Evolutionary conservation across 1,140 invertebrate species (phyloP), one percentile per base, ranked within the genome.

Genomic region (Centruroides sculpturatus): DNA sequence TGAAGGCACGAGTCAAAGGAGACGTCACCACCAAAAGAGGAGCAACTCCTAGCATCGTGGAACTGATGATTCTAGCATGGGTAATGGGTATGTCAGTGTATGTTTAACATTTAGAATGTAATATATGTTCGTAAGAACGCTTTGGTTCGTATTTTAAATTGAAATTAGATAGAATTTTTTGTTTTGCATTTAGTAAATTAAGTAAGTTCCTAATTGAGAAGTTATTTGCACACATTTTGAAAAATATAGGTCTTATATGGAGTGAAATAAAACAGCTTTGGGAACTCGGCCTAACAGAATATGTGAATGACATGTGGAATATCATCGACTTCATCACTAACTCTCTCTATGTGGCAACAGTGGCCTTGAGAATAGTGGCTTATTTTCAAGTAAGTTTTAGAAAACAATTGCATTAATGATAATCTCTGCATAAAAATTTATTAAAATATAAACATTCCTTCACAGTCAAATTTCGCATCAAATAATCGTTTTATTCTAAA

Each of bases 241-340:
- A 41, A 53, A 51, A 58, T 68, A 60, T 73, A 87, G 93, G 95
- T 53, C 76, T 98, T 62, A 96, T 99, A 70, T 98, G 95, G 95
- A 92, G 91, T 64, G 95, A 98, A 77, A 92, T 98, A 66, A 98
- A 98, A 73, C 92, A 98, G 72, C 76, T 98, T 35, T 98, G 94
- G 93, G 92, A 97, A 74, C 89, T 95, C 62, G 95, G 95, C 0
- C 77, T 96, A 35, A 85, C 90, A 69, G 92, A 97, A 72, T 99
- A 98, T 72, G 84, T 92, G 41, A 85, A 87, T 67, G 94, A 98
- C 75, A 97, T 98, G 92, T 98, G 95, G 96, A 99, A 98, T 75
- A 92, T 98, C 55, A 88, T 98, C 63, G 95, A 98, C 77, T 98
- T 98, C 75, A 89, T 96, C 57, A 98, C 95, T 23, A 98, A 98